These are phyloP conservation scores for Rhinopithecus roxellana DNA, from an alignment of 2,113 vertebrate genomes.

Conservation along the genomic window DNA sequence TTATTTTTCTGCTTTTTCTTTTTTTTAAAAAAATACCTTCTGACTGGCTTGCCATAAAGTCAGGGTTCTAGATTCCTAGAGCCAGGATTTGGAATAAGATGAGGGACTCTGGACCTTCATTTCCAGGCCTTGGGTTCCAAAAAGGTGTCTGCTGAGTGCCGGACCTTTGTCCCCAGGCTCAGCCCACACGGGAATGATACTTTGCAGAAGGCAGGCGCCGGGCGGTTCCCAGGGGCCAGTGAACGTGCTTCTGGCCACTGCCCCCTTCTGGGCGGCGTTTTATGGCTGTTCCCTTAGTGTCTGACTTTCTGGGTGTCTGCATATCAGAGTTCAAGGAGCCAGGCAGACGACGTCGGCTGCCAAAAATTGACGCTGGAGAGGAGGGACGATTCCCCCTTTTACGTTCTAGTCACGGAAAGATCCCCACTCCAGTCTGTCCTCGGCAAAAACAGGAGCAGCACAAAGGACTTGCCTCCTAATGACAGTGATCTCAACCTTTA, in stretches of 20 bases:
- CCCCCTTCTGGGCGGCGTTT: constrained; percentile 51
- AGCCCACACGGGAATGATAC: background rate
- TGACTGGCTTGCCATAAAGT: constrained; percentile 23
- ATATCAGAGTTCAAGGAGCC: background rate
- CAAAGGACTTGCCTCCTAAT: background rate
- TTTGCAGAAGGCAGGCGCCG: background rate
- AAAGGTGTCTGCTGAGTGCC: background rate
- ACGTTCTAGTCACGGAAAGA: background rate
- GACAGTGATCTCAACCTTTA: background rate
- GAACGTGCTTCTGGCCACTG: constrained; percentile 49
- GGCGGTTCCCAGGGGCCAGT: background rate
- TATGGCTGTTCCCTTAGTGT: background rate
- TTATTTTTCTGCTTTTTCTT: background rate
- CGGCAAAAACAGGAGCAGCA: background rate
- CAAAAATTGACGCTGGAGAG: background rate
- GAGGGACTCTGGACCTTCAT: background rate
- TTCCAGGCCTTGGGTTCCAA: background rate
- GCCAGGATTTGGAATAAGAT: background rate
- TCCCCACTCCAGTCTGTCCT: background rate
- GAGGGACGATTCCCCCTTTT: background rate
- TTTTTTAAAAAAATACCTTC: background rate
- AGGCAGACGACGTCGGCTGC: background rate
- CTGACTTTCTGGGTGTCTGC: constrained; percentile 30
- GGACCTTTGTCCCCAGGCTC: constrained; percentile 58
- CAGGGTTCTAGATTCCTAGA: constrained; percentile 5